Percentiles rank a stretch among this genome's conserved stretches.
phyloP scores from a whole-genome alignment of 1,140 invertebrate genomes.

The Anthonomus grandis region DNA sequence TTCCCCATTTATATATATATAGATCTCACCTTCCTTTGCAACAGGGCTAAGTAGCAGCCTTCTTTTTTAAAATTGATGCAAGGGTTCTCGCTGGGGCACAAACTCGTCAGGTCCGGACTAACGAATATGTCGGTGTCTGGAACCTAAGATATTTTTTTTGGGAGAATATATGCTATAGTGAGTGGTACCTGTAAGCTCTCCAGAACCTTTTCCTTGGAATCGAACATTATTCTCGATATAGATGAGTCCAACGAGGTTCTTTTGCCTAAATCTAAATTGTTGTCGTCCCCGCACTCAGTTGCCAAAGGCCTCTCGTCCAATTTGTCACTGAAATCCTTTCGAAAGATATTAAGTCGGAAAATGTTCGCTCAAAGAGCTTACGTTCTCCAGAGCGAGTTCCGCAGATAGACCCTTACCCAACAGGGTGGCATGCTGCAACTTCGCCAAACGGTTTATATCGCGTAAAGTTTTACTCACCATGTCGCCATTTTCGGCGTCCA shows the following conservation, averaged over 20 bases:
- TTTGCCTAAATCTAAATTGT: neutral
- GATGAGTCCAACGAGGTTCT: constrained; percentile 5
- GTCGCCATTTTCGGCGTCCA: constrained; percentile 62
- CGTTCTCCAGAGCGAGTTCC: constrained; percentile 5
- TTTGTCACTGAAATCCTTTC: no score
- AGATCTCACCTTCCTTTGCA: constrained; percentile 59
- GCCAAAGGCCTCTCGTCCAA: neutral
- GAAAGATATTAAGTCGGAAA: no score
- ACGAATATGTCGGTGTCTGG: constrained; percentile 72
- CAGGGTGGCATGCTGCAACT: constrained; percentile 58
- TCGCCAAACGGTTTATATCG: constrained; percentile 60
- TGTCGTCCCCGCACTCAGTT: neutral
- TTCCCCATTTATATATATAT: neutral
- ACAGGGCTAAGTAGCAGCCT: constrained; percentile 67
- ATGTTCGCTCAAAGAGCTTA: no score
- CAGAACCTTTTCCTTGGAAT: constrained; percentile 18
- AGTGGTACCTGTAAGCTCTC: constrained; percentile 10
- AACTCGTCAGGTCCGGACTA: constrained; percentile 54
- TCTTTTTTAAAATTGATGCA: constrained; percentile 52
- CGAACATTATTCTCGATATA: constrained; percentile 5
- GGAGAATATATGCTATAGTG: neutral
- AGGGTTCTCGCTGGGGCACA: constrained; percentile 53
- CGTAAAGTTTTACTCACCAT: constrained; percentile 60
- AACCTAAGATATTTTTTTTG: constrained; percentile 50
- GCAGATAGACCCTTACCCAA: constrained; percentile 38